Percentiles rank a stretch among this genome's conserved stretches.
Evolutionary conservation across 2,888 invertebrate species (phyloP).

Genomic region (Drosophila subsilvestris): DNA sequence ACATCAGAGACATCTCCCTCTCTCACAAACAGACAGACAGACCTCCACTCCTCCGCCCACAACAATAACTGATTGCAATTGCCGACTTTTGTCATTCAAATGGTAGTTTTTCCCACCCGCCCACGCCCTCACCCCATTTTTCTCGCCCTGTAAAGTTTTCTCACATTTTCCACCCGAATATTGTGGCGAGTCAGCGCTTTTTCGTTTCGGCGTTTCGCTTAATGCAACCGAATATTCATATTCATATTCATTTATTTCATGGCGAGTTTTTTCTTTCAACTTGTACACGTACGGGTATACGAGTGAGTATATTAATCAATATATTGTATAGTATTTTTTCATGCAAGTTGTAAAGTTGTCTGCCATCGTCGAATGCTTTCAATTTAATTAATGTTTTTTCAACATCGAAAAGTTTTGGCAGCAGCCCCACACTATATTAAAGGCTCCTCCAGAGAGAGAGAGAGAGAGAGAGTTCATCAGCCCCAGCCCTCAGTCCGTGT

Average conservation of each 20-base stretch:
- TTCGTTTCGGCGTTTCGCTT: not conserved
- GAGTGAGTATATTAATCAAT: constrained; percentile 35
- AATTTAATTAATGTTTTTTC: constrained; percentile 73
- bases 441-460: not conserved
- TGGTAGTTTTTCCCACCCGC: constrained; percentile 21
- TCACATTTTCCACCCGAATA: constrained; percentile 29
- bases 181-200: constrained; percentile 28
- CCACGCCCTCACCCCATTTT: too few species aligned
- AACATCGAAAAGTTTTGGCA: not conserved
- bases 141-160: constrained; percentile 1
- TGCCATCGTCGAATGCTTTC: constrained; percentile 57
- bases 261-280: constrained; percentile 1
- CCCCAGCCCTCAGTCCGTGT: not conserved
- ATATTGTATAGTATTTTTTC: constrained; percentile 22
- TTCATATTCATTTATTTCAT: constrained; percentile 15
- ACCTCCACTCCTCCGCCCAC: constrained; percentile 7
- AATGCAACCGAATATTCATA: constrained; percentile 6
- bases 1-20: not conserved
- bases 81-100: constrained; percentile 38
- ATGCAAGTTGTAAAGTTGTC: constrained; percentile 37
- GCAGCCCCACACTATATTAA: not conserved
- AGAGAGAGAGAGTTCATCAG: not conserved
- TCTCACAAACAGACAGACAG: constrained; percentile 13
- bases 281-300: not conserved
- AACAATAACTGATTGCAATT: constrained; percentile 16